Evolutionary conservation across 2,797 vertebrate genomes (phyloP).

Genomic region (Thripadectes ignobilis): DNA sequence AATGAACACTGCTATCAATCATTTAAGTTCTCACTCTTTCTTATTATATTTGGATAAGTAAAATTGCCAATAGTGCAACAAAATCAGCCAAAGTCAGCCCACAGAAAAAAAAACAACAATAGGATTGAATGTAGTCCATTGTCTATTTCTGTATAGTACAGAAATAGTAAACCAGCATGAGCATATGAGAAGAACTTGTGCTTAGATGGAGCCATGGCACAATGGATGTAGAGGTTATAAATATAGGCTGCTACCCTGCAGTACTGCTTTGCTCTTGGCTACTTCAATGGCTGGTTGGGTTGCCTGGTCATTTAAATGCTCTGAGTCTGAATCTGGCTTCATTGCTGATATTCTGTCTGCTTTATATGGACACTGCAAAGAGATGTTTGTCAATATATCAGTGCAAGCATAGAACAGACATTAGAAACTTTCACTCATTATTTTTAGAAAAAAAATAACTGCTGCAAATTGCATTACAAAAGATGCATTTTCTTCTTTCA

Average conservation of each 20-base stretch:
- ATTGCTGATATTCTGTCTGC: not conserved
- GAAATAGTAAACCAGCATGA: constrained; percentile 51
- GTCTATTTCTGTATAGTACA: constrained; percentile 46
- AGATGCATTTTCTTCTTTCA: not conserved
- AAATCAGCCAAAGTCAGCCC: constrained; percentile 28
- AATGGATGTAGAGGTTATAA: not conserved
- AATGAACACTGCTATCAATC: constrained; percentile 35
- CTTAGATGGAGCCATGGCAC: not conserved
- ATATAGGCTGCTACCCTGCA: not conserved
- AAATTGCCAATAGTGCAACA: constrained; percentile 26
- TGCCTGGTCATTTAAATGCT: not conserved
- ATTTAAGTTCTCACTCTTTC: constrained; percentile 14
- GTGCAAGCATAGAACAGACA: not conserved
- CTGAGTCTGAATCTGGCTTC: not conserved
- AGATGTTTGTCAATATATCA: not conserved
- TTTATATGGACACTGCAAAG: fast-evolving
- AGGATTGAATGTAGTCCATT: constrained; percentile 23
- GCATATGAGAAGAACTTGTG: not conserved
- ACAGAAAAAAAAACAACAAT: not conserved
- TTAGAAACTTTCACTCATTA: not conserved
- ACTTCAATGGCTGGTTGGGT: not conserved
- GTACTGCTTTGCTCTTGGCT: not conserved
- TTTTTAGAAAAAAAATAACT: not conserved
- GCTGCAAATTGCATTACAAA: not conserved
- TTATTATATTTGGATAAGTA: constrained; percentile 11